Base-by-base conservation (phyloP, 1,140 invertebrate genomes). In the Leptonema lineaticorne region DNA sequence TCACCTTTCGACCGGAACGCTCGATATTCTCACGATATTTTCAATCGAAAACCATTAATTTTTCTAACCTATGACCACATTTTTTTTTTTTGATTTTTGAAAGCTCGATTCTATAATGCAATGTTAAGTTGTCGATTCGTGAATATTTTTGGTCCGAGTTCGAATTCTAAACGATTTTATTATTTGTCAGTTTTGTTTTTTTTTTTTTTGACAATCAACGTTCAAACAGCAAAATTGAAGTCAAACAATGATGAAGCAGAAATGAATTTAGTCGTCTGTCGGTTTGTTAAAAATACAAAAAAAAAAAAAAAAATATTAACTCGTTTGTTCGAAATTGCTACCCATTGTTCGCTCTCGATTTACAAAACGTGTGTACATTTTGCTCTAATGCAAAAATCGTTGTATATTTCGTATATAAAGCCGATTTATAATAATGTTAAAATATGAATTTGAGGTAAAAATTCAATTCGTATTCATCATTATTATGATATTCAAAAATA, bases 231-330 rank as follows among this genome's bases (percentile, higher is more conserved):
- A 64, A n/a, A 64, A 64, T 64, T 64, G 41, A 46, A 16, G 62
- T 24, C 41, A 64, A 50, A 46, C 62, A 64, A 50, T 53, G 45
- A 64, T 46, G 50, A 26, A 50, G 62, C 62, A 64, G 30, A 62
- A 62, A 41, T 62, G 57, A 45, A 50, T 64, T 64, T 64, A 24
- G 30, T 18, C 50, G 46, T 50, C 41, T 64, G 46, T 53, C 41
- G 16, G 62, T 64, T 64, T 53, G 41, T 30, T 64, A 45, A 16
- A 11, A n/a, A n/a, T n/a, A n/a, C n/a, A n/a, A n/a, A n/a, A n/a
- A n/a, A n/a, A n/a, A n/a, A n/a, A n/a, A 28, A 24, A 24, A 64
- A 64, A 64, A 64, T 53, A 64, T 64, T 64, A 64, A 64, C 62
- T 46, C 62, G 33, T 64, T 64, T 64, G 62, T 28, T 50, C 30